Percentiles rank a stretch among this genome's conserved stretches.
phyloP scores from a whole-genome alignment of 2,113 vertebrate species.

The Dinomys branickii region DNA sequence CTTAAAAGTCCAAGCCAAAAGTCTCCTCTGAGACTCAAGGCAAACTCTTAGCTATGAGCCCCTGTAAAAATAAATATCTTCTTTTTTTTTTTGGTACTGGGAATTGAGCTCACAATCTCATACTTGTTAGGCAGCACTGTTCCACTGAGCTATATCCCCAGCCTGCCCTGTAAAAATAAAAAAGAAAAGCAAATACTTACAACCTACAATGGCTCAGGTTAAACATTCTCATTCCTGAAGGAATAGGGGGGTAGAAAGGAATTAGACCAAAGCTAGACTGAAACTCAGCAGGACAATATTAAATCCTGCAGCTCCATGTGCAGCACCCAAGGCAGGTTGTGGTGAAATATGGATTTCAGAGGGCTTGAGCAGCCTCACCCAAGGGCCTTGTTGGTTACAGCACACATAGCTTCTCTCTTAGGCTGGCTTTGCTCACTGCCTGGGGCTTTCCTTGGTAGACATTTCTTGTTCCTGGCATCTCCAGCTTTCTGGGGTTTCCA shows the following conservation, averaged over 20 bases:
- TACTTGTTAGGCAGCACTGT: too few species aligned
- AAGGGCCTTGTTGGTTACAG: background rate
- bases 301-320: background rate
- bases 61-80: background rate
- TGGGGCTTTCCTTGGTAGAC: background rate
- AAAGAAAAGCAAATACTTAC: background rate
- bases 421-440: background rate
- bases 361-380: background rate
- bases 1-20: background rate
- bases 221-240: background rate
- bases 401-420: background rate
- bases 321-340: background rate
- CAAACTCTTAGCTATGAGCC: background rate
- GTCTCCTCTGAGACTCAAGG: background rate
- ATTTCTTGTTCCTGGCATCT: background rate
- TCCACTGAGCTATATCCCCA: too few species aligned
- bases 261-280: background rate
- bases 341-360: background rate
- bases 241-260: background rate
- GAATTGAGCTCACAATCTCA: too few species aligned
- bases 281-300: background rate
- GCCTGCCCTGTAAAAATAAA: background rate
- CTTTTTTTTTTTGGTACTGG: too few species aligned
- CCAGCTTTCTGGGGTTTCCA: background rate
- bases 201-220: background rate